Conservation (phyloP, 2,797 vertebrate species). For the Sebastes kiyomatsui region DNA sequence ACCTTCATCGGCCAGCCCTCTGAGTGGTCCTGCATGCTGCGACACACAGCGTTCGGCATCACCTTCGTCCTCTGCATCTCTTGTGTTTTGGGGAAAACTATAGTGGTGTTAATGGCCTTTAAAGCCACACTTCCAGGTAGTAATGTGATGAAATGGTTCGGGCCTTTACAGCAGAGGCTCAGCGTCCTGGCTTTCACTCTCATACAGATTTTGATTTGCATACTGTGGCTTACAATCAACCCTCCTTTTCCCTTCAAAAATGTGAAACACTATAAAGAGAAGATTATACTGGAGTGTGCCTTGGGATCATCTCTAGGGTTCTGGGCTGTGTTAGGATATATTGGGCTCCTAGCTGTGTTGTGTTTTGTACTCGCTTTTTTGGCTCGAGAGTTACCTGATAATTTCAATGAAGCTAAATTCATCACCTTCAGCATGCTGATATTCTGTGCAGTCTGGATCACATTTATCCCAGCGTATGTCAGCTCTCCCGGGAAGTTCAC, state of each 20-base stretch:
- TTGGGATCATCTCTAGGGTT: slow-evolving; percentile 72
- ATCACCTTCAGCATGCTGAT: slow-evolving; percentile 81
- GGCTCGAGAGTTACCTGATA: slow-evolving; percentile 73
- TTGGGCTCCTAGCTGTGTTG: slow-evolving; percentile 63
- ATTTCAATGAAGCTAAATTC: slow-evolving; percentile 75
- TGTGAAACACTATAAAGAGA: slow-evolving; percentile 55
- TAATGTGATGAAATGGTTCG: slow-evolving; percentile 78
- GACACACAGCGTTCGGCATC: slow-evolving; percentile 76
- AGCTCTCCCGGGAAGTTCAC: slow-evolving; percentile 80
- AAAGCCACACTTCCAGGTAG: slow-evolving; percentile 70
- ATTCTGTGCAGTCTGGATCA: slow-evolving; percentile 79
- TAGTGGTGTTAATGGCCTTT: slow-evolving; percentile 76
- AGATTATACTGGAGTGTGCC: slow-evolving; percentile 72
- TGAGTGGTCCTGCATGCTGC: slow-evolving; percentile 79
- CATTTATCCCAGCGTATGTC: slow-evolving; percentile 78
- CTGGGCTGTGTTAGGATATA: slow-evolving; percentile 76
- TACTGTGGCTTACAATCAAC: slow-evolving; percentile 67
- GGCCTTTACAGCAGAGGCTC: slow-evolving; percentile 71
- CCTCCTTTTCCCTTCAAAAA: slow-evolving; percentile 71
- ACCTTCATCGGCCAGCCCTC: slow-evolving; percentile 77
- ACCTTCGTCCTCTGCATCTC: slow-evolving; percentile 79
- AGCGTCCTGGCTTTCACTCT: slow-evolving; percentile 72
- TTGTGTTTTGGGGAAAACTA: slow-evolving; percentile 74
- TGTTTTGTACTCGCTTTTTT: slow-evolving; percentile 74
- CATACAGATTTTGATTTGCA: slow-evolving; percentile 72